Base-by-base conservation (phyloP, 2,797 vertebrate genomes). In the Cossypha caffra region DNA sequence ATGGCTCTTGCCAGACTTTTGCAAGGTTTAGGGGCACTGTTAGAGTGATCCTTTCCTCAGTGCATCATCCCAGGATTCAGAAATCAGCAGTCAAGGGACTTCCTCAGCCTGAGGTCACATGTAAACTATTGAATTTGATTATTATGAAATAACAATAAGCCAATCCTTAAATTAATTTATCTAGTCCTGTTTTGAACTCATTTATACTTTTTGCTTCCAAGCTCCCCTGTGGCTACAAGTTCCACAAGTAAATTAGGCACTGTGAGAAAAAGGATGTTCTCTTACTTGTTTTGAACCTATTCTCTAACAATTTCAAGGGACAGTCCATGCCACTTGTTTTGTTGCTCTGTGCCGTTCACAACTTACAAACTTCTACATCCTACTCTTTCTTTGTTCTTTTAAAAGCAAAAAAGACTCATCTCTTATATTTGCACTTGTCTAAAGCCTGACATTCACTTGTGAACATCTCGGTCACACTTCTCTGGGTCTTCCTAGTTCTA, bases 91-190 rank as follows among this genome's bases (percentile, higher is more conserved):
- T 51, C 18, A 59, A 51, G 43, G 16, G 59, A 71, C 8, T 91
- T 92, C 26, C 45, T 67, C 63, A 87, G 59, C 61, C 67, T 87
- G 52, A 77, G 35, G 67, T 92, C 68, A 82, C 68, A 77, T 47
- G 54, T 72, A 64, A 91, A 64, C 25, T n/a, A 72, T 0, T 75
- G n/a, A 92, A 87, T 79, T 76, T 87, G 92, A 92, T 87, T 87
- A 76, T 52, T 61, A 74, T 16, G 8, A 85, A 93, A 79, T 82
- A 52, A 9, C 37, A 89, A 16, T 28, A 78, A 66, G 33, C 33
- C 47, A 55, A 69, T 66, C 25, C 63, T 76, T 91, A 55, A 71
- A 81, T 89, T 93, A 95, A 82, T 87, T 89, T 74, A 64, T 43
- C n/a, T 57, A 76, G 74, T 67, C 45, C 45, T 4, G 0, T 82